Evolutionary conservation across 1,140 invertebrate genomes (phyloP).

Genomic region (Onthophagus taurus): DNA sequence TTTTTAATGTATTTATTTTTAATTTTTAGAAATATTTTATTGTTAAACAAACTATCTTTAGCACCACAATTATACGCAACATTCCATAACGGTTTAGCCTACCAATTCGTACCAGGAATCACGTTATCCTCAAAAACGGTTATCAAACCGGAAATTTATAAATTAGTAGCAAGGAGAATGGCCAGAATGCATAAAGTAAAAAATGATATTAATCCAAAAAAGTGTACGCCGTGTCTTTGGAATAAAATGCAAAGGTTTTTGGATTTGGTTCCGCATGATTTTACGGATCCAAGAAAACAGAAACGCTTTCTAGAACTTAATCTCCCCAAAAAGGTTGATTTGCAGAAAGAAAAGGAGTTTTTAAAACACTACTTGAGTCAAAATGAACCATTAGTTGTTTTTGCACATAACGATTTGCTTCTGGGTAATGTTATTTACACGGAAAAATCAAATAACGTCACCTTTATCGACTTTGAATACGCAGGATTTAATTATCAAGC

Average conservation of each 20-base stretch:
- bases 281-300: conserved; percentile 51
- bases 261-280: conserved; percentile 56
- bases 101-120: conserved; percentile 81
- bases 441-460: conserved; percentile 57
- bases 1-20: too few species aligned
- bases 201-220: conserved; percentile 27
- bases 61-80: conserved; percentile 81
- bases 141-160: conserved; percentile 58
- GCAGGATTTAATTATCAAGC: conserved; percentile 88
- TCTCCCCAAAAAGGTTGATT: conserved; percentile 37
- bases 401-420: conserved; percentile 96
- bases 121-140: conserved; percentile 65
- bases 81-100: conserved; percentile 91
- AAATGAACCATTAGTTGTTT: conserved; percentile 75
- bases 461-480: conserved; percentile 98
- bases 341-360: conserved; percentile 59
- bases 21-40: conserved; percentile 54
- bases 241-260: conserved; percentile 65
- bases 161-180: conserved; percentile 66
- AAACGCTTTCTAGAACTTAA: conserved; percentile 37
- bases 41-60: conserved; percentile 63
- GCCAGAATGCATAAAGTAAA: conserved; percentile 71
- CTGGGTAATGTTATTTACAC: conserved; percentile 88
- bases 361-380: conserved; percentile 56
- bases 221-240: conserved; percentile 57